phyloP scores from a whole-genome alignment of 2,888 invertebrate species.

The Trissolcus brochymenae region DNA sequence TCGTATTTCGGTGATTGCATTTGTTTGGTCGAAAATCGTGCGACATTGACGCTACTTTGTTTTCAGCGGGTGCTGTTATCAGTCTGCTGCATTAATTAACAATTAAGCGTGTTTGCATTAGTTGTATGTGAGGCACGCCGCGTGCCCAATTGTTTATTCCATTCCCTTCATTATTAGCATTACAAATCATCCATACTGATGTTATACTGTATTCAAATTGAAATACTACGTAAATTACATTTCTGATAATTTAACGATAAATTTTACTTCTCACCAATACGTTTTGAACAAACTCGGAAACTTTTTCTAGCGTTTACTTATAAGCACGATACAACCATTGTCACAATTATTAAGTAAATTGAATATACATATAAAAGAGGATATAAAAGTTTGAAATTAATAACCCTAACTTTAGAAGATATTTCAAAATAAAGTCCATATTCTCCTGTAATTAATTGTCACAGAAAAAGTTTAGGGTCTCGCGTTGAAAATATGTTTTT shows the following conservation, averaged over 20 bases:
- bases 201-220: constrained; percentile 10
- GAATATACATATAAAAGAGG: no score
- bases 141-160: constrained; percentile 30
- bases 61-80: constrained; percentile 30
- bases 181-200: constrained; percentile 14
- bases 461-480: no score
- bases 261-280: no score
- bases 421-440: no score
- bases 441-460: no score
- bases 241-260: background rate
- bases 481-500: no score
- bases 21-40: constrained; percentile 31
- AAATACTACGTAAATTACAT: constrained; percentile 6
- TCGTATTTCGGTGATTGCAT: constrained; percentile 29
- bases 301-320: no score
- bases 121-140: constrained; percentile 18
- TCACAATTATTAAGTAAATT: no score
- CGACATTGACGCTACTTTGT: constrained; percentile 26
- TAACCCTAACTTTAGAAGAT: no score
- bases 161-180: constrained; percentile 39
- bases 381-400: no score
- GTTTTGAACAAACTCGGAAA: no score
- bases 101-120: constrained; percentile 38
- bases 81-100: constrained; percentile 34
- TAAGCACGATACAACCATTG: no score